phyloP scores from a whole-genome alignment of 2,888 invertebrate genomes.

The Corbicula japonica region DNA sequence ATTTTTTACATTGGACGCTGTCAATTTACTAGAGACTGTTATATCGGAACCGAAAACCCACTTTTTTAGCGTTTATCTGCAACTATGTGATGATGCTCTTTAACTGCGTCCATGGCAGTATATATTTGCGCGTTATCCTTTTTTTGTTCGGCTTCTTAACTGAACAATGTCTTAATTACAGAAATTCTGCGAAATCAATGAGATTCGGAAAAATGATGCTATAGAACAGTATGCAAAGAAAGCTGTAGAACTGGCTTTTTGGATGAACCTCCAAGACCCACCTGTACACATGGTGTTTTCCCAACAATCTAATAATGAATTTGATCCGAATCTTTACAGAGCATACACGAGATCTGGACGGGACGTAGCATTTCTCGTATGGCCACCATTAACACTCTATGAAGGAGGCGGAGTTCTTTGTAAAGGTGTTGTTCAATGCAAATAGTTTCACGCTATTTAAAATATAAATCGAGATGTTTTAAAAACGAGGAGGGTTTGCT shows the following conservation, averaged over 20 bases:
- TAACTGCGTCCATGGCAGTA: neutral
- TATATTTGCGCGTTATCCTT: neutral
- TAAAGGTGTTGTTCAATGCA: slow-evolving; percentile 51
- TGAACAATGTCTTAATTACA: neutral
- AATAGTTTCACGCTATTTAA: neutral
- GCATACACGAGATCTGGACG: slow-evolving; percentile 23
- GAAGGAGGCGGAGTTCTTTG: slow-evolving; percentile 37
- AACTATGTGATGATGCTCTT: neutral
- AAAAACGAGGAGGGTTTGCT: neutral
- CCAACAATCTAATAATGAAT: neutral
- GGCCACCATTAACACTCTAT: slow-evolving; percentile 40
- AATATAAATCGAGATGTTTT: slow-evolving; percentile 4
- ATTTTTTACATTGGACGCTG: too few species aligned
- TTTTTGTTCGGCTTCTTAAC: neutral
- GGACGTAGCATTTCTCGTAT: slow-evolving; percentile 10
- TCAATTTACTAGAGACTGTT: too few species aligned
- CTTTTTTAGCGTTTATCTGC: too few species aligned
- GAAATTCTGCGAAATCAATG: neutral
- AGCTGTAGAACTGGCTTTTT: slow-evolving; percentile 38
- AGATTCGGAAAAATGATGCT: neutral
- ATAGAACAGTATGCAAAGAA: slow-evolving; percentile 1
- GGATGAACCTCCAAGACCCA: slow-evolving; percentile 51
- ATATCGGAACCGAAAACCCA: too few species aligned
- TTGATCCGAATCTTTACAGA: slow-evolving; percentile 5
- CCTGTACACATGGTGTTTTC: slow-evolving; percentile 27